phyloP scores from a whole-genome alignment of 2,888 invertebrate genomes.

The Altica lythri region DNA sequence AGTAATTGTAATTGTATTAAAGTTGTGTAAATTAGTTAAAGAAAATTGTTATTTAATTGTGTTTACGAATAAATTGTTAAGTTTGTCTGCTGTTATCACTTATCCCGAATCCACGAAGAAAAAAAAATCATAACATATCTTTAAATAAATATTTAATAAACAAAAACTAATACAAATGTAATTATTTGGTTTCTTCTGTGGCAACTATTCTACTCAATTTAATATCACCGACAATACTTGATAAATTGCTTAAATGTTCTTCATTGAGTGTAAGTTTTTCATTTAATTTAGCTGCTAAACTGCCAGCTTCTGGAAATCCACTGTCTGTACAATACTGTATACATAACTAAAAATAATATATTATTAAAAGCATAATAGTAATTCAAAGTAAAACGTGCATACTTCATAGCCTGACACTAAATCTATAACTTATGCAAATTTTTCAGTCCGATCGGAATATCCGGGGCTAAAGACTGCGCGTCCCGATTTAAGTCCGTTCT shows the following conservation, averaged over 20 bases:
- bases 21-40: too few relatives aligned
- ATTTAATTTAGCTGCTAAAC: conserved; percentile 55
- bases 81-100: too few relatives aligned
- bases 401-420: too few relatives aligned
- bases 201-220: conserved; percentile 12
- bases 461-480: too few relatives aligned
- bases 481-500: too few relatives aligned
- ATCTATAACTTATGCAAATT: too few relatives aligned
- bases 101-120: too few relatives aligned
- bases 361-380: conserved; percentile 2
- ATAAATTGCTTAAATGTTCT: conserved; percentile 58
- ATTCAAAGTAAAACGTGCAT: background rate
- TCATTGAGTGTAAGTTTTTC: conserved; percentile 58
- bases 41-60: too few relatives aligned
- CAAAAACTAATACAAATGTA: background rate
- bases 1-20: too few relatives aligned
- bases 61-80: too few relatives aligned
- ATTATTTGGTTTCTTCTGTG: background rate
- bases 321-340: conserved; percentile 64
- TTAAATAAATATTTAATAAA: background rate
- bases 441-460: too few relatives aligned
- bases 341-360: conserved; percentile 57
- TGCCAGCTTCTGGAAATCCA: conserved; percentile 59
- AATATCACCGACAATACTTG: conserved; percentile 57
- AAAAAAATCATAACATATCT: background rate